Conservation (phyloP, 2,113 vertebrate genomes). For the Pogonocichla stellata region DNA sequence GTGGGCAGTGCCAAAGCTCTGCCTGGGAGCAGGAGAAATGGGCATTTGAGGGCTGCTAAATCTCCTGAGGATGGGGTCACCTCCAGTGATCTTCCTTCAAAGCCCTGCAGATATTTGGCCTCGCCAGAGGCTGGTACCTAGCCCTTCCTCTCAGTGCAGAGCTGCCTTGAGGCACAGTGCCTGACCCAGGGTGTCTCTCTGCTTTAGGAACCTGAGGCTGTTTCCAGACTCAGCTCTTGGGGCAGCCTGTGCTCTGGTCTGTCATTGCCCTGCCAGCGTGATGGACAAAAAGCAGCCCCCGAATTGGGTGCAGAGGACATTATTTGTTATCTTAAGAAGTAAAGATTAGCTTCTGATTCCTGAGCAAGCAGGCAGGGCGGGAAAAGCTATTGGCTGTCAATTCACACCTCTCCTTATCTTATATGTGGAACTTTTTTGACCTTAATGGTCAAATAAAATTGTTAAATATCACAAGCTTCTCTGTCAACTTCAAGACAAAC, state of each 20-base stretch:
- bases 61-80: neutral
- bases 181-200: neutral
- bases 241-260: neutral
- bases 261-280: neutral
- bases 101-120: neutral
- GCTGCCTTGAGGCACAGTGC: neutral
- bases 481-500: conserved; percentile 64
- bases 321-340: conserved; percentile 39
- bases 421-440: conserved; percentile 57
- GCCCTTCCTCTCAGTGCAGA: neutral
- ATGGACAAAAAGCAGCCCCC: neutral
- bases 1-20: neutral
- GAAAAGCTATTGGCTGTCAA: conserved; percentile 23
- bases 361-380: neutral
- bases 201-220: neutral
- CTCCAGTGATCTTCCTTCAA: neutral
- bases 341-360: conserved; percentile 40
- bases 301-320: neutral
- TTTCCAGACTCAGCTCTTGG: neutral
- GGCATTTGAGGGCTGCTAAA: neutral
- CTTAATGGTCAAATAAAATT: conserved; percentile 69
- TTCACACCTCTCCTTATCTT: neutral
- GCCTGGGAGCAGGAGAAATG: neutral
- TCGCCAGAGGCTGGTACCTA: neutral
- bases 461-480: conserved; percentile 69